Percentiles rank a stretch among this genome's conserved stretches.
These are phyloP conservation scores for Dicrurus megarhynchus DNA, from an alignment of 2,113 vertebrate genomes.

Conservation along the genomic window DNA sequence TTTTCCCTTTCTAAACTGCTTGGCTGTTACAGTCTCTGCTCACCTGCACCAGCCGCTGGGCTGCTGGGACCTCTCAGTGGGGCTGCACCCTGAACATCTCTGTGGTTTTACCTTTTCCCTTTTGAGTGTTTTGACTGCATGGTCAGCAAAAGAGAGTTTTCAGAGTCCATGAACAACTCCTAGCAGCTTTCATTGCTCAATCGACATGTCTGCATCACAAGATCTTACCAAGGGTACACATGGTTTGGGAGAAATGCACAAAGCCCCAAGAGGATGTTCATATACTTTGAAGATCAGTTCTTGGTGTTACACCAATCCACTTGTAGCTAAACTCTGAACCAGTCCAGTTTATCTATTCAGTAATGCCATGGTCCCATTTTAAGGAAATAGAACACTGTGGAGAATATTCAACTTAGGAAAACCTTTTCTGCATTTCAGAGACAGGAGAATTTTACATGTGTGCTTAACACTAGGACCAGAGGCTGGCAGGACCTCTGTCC, in stretches of 20 bases:
- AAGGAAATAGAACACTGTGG: background rate
- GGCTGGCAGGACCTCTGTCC: background rate
- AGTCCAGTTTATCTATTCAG: background rate
- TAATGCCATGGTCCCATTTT: background rate
- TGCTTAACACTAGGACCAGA: background rate
- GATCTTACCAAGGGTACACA: background rate
- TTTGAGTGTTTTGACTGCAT: background rate
- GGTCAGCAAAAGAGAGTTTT: background rate
- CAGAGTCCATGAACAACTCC: background rate
- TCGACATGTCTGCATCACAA: background rate
- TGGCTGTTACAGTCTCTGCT: background rate
- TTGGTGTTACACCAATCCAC: background rate
- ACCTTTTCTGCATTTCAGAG: background rate
- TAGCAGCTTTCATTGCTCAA: background rate
- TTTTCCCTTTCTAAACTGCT: background rate
- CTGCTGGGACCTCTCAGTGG: background rate
- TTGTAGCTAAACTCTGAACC: background rate
- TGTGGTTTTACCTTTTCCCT: background rate
- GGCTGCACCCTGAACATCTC: background rate
- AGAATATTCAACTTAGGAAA: background rate
- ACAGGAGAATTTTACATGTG: background rate
- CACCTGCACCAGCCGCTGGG: accelerated
- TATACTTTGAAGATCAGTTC: background rate
- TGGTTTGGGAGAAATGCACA: background rate
- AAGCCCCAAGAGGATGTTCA: background rate